phyloP scores from a whole-genome alignment of 2,113 vertebrate species.

The Oryctolagus cuniculus region mOryCun1.1 NC_091439.1:81546501-81547000 shows the following conservation, averaged over 20 bases:
- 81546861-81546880: neutral
- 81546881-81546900: neutral
- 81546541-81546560: neutral
- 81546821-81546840: neutral
- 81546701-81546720: neutral
- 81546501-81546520: neutral
- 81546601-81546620: neutral
- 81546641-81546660: neutral
- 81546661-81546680: neutral
- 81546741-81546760: neutral
- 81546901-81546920: neutral
- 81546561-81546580: conserved; percentile 54
- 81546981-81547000: neutral
- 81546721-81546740: neutral
- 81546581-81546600: neutral
- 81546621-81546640: neutral
- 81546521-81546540: conserved; percentile 10
- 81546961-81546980: neutral
- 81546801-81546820: neutral
- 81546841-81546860: neutral
- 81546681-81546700: neutral
- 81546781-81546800: neutral
- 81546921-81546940: neutral
- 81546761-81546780: neutral
- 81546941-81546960: neutral